Evolutionary conservation across 1,140 invertebrate species (phyloP).

Genomic region (Lineus longissimus): DNA sequence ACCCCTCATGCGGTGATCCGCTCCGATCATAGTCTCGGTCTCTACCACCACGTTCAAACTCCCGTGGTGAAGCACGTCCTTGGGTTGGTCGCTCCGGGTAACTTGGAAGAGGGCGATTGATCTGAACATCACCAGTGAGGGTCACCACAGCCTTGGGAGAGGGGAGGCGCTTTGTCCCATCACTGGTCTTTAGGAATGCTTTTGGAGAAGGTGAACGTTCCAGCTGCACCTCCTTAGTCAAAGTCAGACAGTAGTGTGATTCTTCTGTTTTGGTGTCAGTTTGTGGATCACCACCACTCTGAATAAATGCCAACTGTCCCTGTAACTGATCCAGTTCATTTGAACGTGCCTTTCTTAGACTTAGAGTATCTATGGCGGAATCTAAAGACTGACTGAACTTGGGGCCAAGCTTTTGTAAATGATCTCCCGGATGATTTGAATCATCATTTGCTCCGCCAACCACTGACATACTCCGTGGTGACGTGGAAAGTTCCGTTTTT

Average conservation of each 20-base stretch:
- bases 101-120: background rate
- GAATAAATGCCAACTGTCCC: background rate
- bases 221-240: background rate
- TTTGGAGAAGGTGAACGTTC: background rate
- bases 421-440: background rate
- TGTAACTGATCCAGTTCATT: background rate
- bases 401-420: background rate
- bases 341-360: slow-evolving; percentile 1
- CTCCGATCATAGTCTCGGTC: too few relatives aligned
- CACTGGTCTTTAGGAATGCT: background rate
- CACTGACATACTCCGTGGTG: background rate
- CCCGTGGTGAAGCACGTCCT: too few relatives aligned
- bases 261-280: background rate
- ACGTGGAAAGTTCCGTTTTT: background rate
- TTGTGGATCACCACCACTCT: background rate
- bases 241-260: too few relatives aligned
- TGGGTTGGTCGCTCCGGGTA: background rate
- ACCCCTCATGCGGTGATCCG: too few relatives aligned
- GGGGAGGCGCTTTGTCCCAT: background rate
- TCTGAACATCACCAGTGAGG: background rate
- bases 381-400: slow-evolving; percentile 1
- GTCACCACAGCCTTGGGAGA: background rate
- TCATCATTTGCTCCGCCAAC: background rate
- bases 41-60: too few relatives aligned
- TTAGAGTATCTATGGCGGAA: background rate